Conservation (phyloP, 2,797 vertebrate genomes). For the Paguma larvata region DNA sequence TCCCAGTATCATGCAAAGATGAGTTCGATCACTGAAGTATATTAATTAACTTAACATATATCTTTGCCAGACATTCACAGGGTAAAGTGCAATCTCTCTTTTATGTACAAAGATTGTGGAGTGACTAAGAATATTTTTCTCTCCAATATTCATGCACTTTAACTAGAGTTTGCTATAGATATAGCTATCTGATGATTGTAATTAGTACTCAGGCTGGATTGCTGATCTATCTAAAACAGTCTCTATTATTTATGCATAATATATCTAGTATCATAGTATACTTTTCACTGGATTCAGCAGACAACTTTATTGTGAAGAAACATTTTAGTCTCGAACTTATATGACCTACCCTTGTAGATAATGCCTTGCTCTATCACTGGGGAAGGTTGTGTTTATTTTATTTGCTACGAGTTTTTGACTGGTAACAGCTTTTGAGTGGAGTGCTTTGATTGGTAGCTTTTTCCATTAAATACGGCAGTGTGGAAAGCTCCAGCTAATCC, state of each 20-base stretch:
- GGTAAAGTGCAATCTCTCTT: not conserved
- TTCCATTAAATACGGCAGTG: conserved; percentile 71
- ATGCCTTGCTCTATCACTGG: not conserved
- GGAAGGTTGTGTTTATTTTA: conserved; percentile 61
- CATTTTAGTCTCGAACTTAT: not conserved
- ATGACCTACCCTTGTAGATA: not conserved
- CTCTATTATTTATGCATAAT: not conserved
- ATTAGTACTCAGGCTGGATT: not conserved
- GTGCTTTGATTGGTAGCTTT: conserved; percentile 75
- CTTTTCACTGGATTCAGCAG: not conserved
- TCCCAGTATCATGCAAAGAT: not conserved
- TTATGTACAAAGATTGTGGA: not conserved
- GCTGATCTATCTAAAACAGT: not conserved
- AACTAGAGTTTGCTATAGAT: not conserved
- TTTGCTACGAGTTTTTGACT: not conserved
- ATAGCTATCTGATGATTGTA: not conserved
- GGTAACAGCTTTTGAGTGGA: conserved; percentile 69
- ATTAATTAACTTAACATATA: not conserved
- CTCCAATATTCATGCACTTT: not conserved
- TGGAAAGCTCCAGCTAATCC: conserved; percentile 78
- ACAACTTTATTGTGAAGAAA: conserved; percentile 44
- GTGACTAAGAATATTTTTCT: not conserved
- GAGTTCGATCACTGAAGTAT: not conserved
- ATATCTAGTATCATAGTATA: not conserved
- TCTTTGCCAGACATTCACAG: not conserved